These are phyloP conservation scores for Lasaia peninsularis DNA, from an alignment of 1,140 invertebrate genomes.

Conservation along the genomic window DNA sequence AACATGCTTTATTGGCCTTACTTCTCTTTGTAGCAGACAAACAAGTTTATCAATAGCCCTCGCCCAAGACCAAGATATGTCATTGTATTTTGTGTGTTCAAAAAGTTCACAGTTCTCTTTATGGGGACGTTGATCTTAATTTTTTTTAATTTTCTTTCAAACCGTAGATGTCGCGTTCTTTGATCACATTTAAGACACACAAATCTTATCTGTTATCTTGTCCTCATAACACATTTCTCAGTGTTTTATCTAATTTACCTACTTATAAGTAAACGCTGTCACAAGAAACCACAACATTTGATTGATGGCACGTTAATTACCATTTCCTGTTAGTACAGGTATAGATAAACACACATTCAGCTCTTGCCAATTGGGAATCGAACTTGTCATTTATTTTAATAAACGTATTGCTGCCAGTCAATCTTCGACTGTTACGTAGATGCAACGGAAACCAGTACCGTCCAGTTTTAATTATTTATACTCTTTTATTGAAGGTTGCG, in stretches of 20 bases:
- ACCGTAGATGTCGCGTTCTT: background rate
- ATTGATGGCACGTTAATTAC: constrained; percentile 35
- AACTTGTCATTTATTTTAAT: constrained; percentile 26
- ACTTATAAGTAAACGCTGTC: constrained; percentile 47
- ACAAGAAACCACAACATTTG: constrained; percentile 32
- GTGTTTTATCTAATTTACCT: constrained; percentile 52
- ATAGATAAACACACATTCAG: background rate
- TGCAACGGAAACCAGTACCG: constrained; percentile 35
- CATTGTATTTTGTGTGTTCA: constrained; percentile 4
- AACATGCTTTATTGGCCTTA: background rate
- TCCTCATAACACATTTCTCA: constrained; percentile 40
- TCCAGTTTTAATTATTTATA: constrained; percentile 20
- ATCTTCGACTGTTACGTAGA: constrained; percentile 36
- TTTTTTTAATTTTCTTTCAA: constrained; percentile 27
- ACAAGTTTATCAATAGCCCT: background rate
- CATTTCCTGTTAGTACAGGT: constrained; percentile 32
- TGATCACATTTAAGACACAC: background rate
- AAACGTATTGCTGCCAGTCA: constrained; percentile 39
- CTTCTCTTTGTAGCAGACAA: background rate
- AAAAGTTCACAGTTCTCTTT: constrained; percentile 4
- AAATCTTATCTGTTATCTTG: constrained; percentile 26
- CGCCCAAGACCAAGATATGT: background rate
- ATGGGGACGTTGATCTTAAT: constrained; percentile 40
- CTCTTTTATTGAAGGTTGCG: constrained; percentile 52
- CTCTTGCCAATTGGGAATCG: constrained; percentile 24